These are phyloP conservation scores for Aphidoletes aphidimyza DNA, from an alignment of 2,888 invertebrate species.

Conservation along the genomic window DNA sequence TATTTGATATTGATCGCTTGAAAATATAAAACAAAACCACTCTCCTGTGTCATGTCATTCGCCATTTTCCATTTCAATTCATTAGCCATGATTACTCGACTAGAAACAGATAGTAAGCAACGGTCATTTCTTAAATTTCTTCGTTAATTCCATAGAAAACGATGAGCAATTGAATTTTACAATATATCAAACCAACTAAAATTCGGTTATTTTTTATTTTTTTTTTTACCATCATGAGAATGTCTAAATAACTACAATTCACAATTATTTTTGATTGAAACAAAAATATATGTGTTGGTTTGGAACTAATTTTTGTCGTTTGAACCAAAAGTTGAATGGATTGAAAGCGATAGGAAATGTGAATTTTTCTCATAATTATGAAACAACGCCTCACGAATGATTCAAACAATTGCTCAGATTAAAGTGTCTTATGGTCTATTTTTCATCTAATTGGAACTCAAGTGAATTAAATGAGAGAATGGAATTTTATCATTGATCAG, in stretches of 20 bases:
- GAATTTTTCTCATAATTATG: not conserved
- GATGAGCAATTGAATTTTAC: no score
- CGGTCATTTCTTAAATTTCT: not conserved
- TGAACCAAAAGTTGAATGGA: not conserved
- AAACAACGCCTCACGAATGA: not conserved
- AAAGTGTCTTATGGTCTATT: slow-evolving; percentile 7
- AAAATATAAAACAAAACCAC: not conserved
- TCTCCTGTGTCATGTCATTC: not conserved
- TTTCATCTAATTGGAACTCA: not conserved
- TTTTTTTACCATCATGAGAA: no score
- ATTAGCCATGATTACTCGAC: not conserved
- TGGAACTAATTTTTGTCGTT: no score
- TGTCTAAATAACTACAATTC: not conserved
- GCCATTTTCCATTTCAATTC: slow-evolving; percentile 7
- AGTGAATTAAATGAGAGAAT: no score
- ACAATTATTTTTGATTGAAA: not conserved
- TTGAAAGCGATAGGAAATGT: not conserved
- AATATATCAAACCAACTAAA: not conserved
- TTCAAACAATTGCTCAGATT: not conserved
- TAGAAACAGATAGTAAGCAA: not conserved
- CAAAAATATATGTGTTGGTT: no score
- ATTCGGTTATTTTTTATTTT: not conserved
- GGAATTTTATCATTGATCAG: no score
- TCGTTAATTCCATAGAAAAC: no score
- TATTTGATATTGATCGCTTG: not conserved